phyloP scores from a whole-genome alignment of 2,113 vertebrate species.

The Vimba vimba region DNA sequence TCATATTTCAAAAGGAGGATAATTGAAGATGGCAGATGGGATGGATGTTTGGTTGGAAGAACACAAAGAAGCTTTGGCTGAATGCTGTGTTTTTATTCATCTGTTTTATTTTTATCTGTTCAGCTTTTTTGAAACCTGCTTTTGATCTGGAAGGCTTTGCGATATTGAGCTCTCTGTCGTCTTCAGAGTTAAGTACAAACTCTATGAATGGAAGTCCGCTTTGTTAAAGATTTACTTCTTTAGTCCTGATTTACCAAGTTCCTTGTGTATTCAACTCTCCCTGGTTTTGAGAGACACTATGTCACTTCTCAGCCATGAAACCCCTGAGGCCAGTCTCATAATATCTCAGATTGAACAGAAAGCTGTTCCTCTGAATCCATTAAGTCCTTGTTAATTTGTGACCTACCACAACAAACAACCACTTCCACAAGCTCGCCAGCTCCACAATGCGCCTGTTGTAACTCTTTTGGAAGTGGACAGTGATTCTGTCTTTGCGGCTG shows the following conservation, averaged over 20 bases:
- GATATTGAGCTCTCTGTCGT: neutral
- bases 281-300: slow-evolving; percentile 58
- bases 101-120: neutral
- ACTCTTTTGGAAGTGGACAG: slow-evolving; percentile 20
- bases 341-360: slow-evolving; percentile 52
- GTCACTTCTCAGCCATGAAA: slow-evolving; percentile 62
- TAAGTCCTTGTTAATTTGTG: slow-evolving; percentile 51
- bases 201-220: slow-evolving; percentile 46
- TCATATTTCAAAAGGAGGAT: slow-evolving; percentile 14
- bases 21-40: slow-evolving; percentile 12
- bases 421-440: neutral
- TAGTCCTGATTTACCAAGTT: neutral
- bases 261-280: neutral
- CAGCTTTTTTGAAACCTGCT: slow-evolving; percentile 13
- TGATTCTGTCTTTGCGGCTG: slow-evolving; percentile 44
- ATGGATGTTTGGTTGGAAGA: neutral
- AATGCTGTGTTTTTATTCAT: neutral
- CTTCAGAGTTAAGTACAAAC: neutral
- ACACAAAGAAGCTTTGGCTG: slow-evolving; percentile 11
- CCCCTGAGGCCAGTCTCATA: slow-evolving; percentile 53
- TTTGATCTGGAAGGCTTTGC: slow-evolving; percentile 3
- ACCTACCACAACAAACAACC: slow-evolving; percentile 14
- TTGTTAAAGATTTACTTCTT: neutral
- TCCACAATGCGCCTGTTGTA: slow-evolving; percentile 43
- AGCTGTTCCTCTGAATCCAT: slow-evolving; percentile 47